These are phyloP conservation scores for Lytechinus variegatus DNA, from an alignment of 35 echinoderm and acorn worm species.

Conservation along the genomic window DNA sequence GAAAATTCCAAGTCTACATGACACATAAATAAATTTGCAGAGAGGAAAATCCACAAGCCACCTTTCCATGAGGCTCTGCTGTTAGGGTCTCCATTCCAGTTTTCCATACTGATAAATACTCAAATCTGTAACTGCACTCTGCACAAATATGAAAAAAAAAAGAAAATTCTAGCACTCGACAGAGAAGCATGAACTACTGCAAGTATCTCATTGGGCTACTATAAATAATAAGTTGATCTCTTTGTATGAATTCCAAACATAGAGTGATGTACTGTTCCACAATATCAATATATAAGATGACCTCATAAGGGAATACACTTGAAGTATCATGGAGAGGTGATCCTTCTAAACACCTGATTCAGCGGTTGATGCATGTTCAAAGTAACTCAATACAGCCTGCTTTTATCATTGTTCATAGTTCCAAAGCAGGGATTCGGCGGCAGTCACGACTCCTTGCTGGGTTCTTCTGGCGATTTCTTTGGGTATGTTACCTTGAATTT, in stretches of 20 bases:
- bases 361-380: neutral
- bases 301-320: neutral
- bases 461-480: constrained; percentile 36
- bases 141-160: neutral
- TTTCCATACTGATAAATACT: neutral
- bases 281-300: neutral
- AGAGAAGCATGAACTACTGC: neutral
- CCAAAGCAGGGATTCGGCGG: neutral
- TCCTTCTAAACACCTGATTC: neutral
- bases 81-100: neutral
- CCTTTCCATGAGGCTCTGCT: neutral
- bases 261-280: neutral
- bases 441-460: constrained; percentile 21
- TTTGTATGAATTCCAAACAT: neutral
- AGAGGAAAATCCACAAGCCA: neutral
- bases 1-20: too few relatives aligned
- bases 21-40: neutral
- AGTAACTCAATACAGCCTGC: neutral
- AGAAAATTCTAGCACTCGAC: neutral
- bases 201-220: neutral
- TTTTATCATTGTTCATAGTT: neutral
- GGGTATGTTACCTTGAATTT: constrained; percentile 84
- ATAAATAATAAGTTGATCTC: neutral
- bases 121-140: neutral
- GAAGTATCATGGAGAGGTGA: neutral